Evolutionary conservation across 2,888 invertebrate species (phyloP).

Genomic region (Epinotia nisella): DNA sequence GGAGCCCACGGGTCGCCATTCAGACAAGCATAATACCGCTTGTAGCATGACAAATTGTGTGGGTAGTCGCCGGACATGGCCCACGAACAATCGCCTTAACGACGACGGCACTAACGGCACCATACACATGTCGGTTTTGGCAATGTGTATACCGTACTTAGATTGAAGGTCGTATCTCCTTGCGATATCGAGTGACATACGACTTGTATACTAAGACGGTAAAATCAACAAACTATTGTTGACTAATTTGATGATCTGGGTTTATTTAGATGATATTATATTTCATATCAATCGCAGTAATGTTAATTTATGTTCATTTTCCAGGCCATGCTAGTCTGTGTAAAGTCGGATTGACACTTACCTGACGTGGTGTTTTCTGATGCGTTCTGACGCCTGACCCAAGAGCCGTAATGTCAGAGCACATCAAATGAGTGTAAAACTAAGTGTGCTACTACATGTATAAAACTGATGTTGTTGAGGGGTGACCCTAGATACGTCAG

Average conservation of each 20-base stretch:
- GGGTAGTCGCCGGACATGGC: slow-evolving; percentile 38
- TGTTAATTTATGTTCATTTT: too few relatives aligned
- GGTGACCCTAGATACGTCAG: too few relatives aligned
- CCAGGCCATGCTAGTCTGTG: too few relatives aligned
- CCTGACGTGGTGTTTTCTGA: too few relatives aligned
- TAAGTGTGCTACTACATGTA: too few relatives aligned
- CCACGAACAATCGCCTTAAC: slow-evolving; percentile 39
- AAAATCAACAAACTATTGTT: not conserved
- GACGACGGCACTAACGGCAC: slow-evolving; percentile 8
- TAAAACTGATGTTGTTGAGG: too few relatives aligned
- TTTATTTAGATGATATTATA: not conserved
- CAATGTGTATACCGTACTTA: not conserved
- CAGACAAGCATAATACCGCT: slow-evolving; percentile 45
- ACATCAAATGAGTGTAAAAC: too few relatives aligned
- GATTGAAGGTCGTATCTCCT: not conserved
- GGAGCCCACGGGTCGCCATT: slow-evolving; percentile 45
- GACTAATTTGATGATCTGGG: not conserved
- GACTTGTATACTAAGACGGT: not conserved
- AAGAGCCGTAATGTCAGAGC: too few relatives aligned
- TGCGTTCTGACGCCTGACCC: too few relatives aligned
- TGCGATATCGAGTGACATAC: not conserved
- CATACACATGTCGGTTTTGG: slow-evolving; percentile 20
- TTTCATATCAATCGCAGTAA: not conserved
- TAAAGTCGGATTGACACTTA: too few relatives aligned
- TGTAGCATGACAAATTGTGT: slow-evolving; percentile 46